These are phyloP conservation scores for Felis catus DNA, from an alignment of 2,113 vertebrate genomes.

Conservation along the genomic window F.catus_Fca126_mat1.0 CM031420.1:136891001-136891500, in stretches of 20 bases:
- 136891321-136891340: background rate
- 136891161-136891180: background rate
- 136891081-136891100: background rate
- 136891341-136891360: background rate
- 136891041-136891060: background rate
- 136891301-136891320: background rate
- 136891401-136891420: background rate
- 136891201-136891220: background rate
- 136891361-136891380: background rate
- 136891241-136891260: background rate
- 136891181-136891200: background rate
- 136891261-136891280: background rate
- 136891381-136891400: background rate
- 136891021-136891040: background rate
- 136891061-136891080: background rate
- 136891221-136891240: background rate
- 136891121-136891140: background rate
- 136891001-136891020: background rate
- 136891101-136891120: background rate
- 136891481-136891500: slow-evolving; percentile 3
- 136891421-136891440: background rate
- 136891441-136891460: background rate
- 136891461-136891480: background rate
- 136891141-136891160: background rate
- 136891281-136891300: background rate